A percentile compares a stretch with the other conserved stretches of the same genome.
phyloP scores from a whole-genome alignment of 2,888 invertebrate genomes.

The Trilocha varians region DNA sequence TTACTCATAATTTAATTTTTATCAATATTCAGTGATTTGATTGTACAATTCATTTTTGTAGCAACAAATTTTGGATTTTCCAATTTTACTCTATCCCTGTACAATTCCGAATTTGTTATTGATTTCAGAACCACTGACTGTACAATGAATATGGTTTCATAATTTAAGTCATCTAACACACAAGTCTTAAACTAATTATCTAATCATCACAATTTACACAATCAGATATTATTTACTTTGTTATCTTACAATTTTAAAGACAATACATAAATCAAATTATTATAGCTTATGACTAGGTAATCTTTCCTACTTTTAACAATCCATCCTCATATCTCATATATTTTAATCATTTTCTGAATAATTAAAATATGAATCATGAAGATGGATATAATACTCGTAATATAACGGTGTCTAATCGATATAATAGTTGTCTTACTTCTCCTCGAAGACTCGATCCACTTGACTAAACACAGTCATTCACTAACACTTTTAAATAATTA shows the following conservation, averaged over 20 bases:
- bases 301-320: constrained; percentile 46
- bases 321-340: background rate
- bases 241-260: constrained; percentile 48
- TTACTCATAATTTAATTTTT: constrained; percentile 20
- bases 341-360: background rate
- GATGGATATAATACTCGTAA: background rate
- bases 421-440: constrained; percentile 8
- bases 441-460: constrained; percentile 12
- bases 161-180: constrained; percentile 18
- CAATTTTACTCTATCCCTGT: constrained; percentile 60
- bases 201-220: constrained; percentile 49
- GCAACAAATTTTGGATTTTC: constrained; percentile 30
- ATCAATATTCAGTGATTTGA: constrained; percentile 27
- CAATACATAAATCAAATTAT: constrained; percentile 48
- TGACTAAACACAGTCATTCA: constrained; percentile 22
- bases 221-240: constrained; percentile 30
- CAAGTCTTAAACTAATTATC: constrained; percentile 23
- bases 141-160: constrained; percentile 11
- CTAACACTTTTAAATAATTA: constrained; percentile 38
- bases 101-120: constrained; percentile 68
- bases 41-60: constrained; percentile 31
- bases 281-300: constrained; percentile 71
- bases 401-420: background rate
- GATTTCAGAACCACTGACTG: constrained; percentile 11
- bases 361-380: background rate